These are phyloP conservation scores for Drosophila mercatorum DNA, from an alignment of 2,888 invertebrate species.

Conservation along the genomic window DNA sequence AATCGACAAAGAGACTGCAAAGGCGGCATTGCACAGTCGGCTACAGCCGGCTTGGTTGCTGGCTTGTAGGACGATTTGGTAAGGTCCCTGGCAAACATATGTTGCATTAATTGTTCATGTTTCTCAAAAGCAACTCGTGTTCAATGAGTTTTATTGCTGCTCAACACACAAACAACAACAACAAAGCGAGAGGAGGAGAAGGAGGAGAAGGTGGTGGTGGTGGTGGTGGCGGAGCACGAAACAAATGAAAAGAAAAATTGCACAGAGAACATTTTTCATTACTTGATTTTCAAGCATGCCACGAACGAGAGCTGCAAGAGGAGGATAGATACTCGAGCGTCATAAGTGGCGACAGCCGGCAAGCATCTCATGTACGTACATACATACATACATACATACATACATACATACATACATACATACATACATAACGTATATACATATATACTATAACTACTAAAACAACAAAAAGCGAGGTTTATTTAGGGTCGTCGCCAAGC, in stretches of 20 bases:
- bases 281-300: constrained; percentile 77
- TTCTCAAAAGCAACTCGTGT: constrained; percentile 76
- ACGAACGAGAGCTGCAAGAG: constrained; percentile 24
- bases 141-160: constrained; percentile 79
- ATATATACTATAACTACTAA: constrained; percentile 44
- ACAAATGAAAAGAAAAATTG: constrained; percentile 77
- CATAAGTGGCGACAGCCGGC: constrained; percentile 82
- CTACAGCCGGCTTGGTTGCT: neutral
- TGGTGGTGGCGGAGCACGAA: constrained; percentile 35
- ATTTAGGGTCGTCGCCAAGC: constrained; percentile 70
- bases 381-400: neutral
- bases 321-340: constrained; percentile 39
- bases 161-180: constrained; percentile 68
- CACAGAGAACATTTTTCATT: constrained; percentile 78
- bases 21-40: constrained; percentile 4
- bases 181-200: constrained; percentile 21
- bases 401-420: neutral
- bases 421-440: neutral
- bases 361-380: constrained; percentile 74
- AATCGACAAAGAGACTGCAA: neutral
- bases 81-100: constrained; percentile 64
- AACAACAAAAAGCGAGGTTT: constrained; percentile 21
- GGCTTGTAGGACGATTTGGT: constrained; percentile 25
- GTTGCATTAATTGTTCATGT: constrained; percentile 79
- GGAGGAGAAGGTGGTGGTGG: neutral